Base-by-base conservation (phyloP, 2,113 vertebrate genomes). In the Patagioenas fasciata region DNA sequence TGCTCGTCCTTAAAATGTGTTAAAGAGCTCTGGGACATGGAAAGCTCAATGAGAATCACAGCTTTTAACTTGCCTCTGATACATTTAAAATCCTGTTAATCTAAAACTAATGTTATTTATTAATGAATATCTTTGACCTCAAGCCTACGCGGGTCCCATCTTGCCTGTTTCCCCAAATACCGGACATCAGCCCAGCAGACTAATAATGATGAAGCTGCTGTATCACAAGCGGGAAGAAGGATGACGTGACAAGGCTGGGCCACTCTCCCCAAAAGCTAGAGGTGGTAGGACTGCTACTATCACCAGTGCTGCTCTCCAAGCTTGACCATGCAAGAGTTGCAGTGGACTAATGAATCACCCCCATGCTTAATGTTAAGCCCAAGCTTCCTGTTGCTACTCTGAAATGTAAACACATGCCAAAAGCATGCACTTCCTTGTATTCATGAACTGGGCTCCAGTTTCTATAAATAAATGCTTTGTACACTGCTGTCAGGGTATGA, bases 341-440 rank as follows among this genome's bases (percentile, higher is more conserved):
- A 11, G 1, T 15, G 57, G 19, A 24, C 38, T 88, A 62, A 54
- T 0, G 0, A 23, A 32, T 64, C 25, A 71, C 14, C 31, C 20
- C 17, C 9, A 4, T 38, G 5, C 10, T 86, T 77, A 21, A 15
- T 11, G 21, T 23, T 36, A 51, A 48, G 25, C 6, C 38, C 17
- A 5, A 15, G 24, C 64, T 74, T 85, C 25, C 50, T 69, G 6
- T 57, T 73, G 29, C 25, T 62, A 7, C 62, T 78, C n/a, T 62
- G 36, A 62, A 44, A 40, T 24, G 15, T 47, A 53, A 67, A 57
- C 6, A 6, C 0, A 1, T 57, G 32, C 47, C n/a, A 42, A 85
- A 82, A 54, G 7, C 15, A 11, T 6, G 7, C 48, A 15, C 24
- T 88, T 80, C 20, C 34, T 84, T 40, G 3, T 51, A n/a, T 28